These are phyloP conservation scores for Tyto alba DNA, from an alignment of 2,113 vertebrate species.

Conservation along the genomic window DNA sequence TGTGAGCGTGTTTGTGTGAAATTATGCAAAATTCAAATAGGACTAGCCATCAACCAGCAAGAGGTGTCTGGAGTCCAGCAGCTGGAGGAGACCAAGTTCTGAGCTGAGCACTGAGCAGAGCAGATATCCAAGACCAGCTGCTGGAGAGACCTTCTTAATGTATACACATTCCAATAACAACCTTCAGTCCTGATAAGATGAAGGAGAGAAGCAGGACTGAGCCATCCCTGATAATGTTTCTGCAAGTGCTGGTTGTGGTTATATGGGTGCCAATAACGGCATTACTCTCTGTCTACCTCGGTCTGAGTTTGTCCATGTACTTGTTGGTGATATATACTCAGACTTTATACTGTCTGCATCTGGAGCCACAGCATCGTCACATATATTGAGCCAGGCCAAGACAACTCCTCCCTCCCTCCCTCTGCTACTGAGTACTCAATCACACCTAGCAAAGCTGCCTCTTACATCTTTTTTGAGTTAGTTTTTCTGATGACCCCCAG, in stretches of 20 bases:
- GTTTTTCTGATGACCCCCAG: background rate
- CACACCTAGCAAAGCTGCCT: background rate
- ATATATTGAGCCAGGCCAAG: background rate
- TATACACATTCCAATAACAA: background rate
- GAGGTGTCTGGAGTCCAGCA: background rate
- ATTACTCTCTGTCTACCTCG: background rate
- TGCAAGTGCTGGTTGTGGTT: background rate
- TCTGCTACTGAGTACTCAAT: background rate
- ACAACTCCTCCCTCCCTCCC: background rate
- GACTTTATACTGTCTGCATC: rapidly evolving
- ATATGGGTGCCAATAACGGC: background rate
- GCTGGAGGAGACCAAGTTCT: background rate
- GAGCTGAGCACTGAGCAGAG: background rate
- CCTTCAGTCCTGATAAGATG: rapidly evolving
- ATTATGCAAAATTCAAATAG: background rate
- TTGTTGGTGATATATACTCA: background rate
- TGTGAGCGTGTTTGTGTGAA: background rate
- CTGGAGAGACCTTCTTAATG: background rate
- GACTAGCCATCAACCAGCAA: background rate
- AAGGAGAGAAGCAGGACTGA: background rate
- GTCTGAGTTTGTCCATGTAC: too few relatives aligned
- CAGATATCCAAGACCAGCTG: background rate
- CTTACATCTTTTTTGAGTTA: background rate
- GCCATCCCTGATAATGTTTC: background rate
- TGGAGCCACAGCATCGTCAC: background rate